phyloP scores from a whole-genome alignment of 2,797 vertebrate genomes.

The Typhlichthys eigenmanni region DNA sequence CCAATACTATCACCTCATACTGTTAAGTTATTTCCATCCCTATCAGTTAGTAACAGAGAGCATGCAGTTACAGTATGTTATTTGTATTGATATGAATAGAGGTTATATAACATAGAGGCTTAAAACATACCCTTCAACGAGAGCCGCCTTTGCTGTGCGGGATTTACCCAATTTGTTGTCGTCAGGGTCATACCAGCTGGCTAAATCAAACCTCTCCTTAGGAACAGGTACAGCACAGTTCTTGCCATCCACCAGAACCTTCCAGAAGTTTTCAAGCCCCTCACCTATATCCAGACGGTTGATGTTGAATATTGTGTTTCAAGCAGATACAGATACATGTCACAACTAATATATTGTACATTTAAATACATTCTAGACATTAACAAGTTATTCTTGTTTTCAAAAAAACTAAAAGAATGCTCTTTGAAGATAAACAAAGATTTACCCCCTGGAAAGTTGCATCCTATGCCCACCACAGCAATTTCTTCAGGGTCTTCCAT shows the following conservation, averaged over 20 bases:
- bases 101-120: not conserved
- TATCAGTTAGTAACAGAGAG: no score
- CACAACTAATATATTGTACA: not conserved
- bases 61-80: not conserved
- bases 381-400: not conserved
- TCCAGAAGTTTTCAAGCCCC: conserved; percentile 77
- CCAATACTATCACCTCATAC: no score
- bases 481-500: conserved; percentile 73
- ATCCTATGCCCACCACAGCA: conserved; percentile 85
- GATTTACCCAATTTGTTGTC: conserved; percentile 80
- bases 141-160: conserved; percentile 71
- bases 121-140: conserved; percentile 77
- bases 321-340: not conserved
- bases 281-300: conserved; percentile 56
- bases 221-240: conserved; percentile 81
- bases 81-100: not conserved
- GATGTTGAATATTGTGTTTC: not conserved
- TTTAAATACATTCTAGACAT: not conserved
- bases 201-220: conserved; percentile 73
- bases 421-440: not conserved
- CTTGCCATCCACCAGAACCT: conserved; percentile 77
- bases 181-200: conserved; percentile 79
- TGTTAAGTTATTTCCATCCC: no score
- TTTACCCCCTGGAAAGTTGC: conserved; percentile 85
- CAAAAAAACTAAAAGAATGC: not conserved